Base-by-base conservation (phyloP, 64 coral and sea anemone species). In the Montipora capricornis region DNA sequence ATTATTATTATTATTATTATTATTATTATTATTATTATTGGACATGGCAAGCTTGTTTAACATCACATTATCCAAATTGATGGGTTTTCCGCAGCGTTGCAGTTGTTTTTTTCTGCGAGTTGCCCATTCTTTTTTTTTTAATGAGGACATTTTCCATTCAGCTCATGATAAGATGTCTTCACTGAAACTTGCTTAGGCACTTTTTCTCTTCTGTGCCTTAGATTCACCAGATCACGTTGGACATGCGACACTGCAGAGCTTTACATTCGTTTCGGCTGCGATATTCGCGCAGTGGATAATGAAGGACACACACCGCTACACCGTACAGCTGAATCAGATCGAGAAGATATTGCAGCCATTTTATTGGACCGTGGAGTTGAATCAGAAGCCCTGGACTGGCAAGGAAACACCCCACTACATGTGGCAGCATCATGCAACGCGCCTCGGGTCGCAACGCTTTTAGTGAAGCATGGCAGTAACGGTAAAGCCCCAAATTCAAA, bases 271-370 rank as follows among this genome's bases (percentile, higher is more conserved):
- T 75, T 71, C n/a, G 83, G 92, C 24, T 87, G 74, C 29, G 49
- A 88, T 73, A 78, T 93, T n/a, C 45, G 68, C 1, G 76, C 92
- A 20, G 81, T 61, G 13, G 92, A 93, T 88, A 85, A 93, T 78
- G 74, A 78, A 88, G 92, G 92, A 8, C 88, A 93, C 84, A 93
- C 84, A 13, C 84, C 92, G 16, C 84, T 93, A 2, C 92, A 93
- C 64, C 87, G 81, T 6, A 24, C 92, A 88, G 92, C 84, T 20
- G 74, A 77, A 78, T 85, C 92, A 44, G 84, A 50, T 58, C 75
- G 92, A 68, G 92, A 93, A 8, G 92, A 93, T 76, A 93, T 93
- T 24, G 84, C 76, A 45, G 67, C 22, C 47, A 85, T 93, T 64
- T 78, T 93, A 14, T 19, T 93, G 37, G 92, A 88, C 62, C 85